Base-by-base conservation (phyloP, 2,888 invertebrate species). In the Ophioninae sp. region DNA sequence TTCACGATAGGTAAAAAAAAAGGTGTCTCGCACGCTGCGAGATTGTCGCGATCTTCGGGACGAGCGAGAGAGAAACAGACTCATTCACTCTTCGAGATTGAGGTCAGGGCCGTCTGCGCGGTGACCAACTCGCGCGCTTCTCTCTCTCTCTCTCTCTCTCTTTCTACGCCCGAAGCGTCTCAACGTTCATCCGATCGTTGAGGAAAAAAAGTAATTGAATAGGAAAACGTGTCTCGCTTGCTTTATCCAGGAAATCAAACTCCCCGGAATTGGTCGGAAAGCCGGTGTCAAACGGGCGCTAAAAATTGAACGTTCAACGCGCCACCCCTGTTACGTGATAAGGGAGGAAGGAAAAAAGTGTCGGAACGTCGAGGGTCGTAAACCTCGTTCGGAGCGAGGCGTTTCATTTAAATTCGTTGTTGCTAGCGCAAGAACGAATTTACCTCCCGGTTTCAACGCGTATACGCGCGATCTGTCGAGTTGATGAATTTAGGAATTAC, bases 81-180 rank as follows among this genome's bases (percentile, higher is more conserved):
- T 83, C 84, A 81, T 85, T 85, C 81, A 79, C 81, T 76, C 44
- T 76, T 73, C 62, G 79, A 59, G 82, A 86, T 86, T 83, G 86
- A 77, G 86, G 86, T 86, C 86, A 86, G 82, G 86, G 86, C 74
- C 84, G 83, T 70, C 68, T 39, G 65, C 44, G 62, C 59, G 69
- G 50, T 76, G 79, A 79, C 72, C 62, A 76, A 56, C 41, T 50
- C 50, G 30, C 72, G 67, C 44, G 44, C 44, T 50, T 50, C 17
- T 50, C 56, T 39, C 67, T 74, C 30, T 30, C 30, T 30, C 30
- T 30, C 30, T 30, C 30, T 30, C 57, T 13, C 39, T 56, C 65
- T 75, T 75, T 56, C 65, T 41, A 6, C 41, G 44, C 61, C 23
- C 21, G 56, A 37, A 67, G 72, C 37, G 50, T 39, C 65, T 57